Base-by-base conservation (phyloP, 2,797 vertebrate genomes). In the Tokudaia muenninki region DNA sequence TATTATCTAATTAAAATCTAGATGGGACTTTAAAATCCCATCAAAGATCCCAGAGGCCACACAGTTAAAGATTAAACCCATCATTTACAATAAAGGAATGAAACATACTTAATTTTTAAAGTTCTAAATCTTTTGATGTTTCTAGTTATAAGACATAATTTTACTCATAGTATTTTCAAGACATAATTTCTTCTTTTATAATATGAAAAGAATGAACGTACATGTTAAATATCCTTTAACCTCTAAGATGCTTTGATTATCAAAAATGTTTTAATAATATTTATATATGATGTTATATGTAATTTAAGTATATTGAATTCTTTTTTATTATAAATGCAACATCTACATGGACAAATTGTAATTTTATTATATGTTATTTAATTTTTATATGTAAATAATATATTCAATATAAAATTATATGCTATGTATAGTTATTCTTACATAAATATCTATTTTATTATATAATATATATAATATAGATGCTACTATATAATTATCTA, bases 81-180 rank as follows among this genome's bases (percentile, higher is more conserved):
- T 67, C 3, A 84, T 89, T 95, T 75, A 57, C n/a, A 92, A 57
- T 82, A 67, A 88, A 91, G 47, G 10, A 94, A 57, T 90, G 52
- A 82, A 12, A 55, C 31, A 41, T 21, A 55, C 55, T 94, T 97
- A 61, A 74, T 79, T 96, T 81, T 95, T 91, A 83, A 91, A 92
- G 8, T 79, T 91, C 16, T 22, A 81, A 44, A 74, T 93, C 22
- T 92, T 74, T 67, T 52, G 41, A 72, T 55, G 91, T 94, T 72
- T 95, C 50, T 3, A 50, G 63, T 83, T 95, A 70, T 14, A 94
- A 65, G 47, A 74, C 70, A 74, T 74, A 74, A 19, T 74, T 74
- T 41, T 74, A 63, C n/a, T 12, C 13, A 87, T 94, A 72, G 9
- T 78, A 10, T 44, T 44, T 91, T 91, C 50, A 50, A 87, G 41